Conservation (phyloP, 1,140 invertebrate genomes). For the Leptinotarsa texana region DNA sequence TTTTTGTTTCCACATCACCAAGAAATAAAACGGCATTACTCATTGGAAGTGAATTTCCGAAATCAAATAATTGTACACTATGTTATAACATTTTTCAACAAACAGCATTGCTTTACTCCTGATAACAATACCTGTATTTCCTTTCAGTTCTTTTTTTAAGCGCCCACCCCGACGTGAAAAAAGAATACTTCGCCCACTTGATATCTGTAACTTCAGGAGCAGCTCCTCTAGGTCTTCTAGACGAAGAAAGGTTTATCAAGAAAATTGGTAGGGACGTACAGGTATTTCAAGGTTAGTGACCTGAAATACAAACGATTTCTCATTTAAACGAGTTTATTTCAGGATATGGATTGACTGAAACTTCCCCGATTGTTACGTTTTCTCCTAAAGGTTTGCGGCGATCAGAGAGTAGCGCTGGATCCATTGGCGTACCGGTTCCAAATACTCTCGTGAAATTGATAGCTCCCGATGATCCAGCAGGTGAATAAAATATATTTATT, state of each 20-base stretch:
- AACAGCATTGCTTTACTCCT: background rate
- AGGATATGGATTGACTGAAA: slow-evolving; percentile 72
- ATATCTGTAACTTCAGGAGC: slow-evolving; percentile 68
- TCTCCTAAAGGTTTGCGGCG: slow-evolving; percentile 38
- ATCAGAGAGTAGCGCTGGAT: slow-evolving; percentile 54
- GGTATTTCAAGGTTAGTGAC: slow-evolving; percentile 54
- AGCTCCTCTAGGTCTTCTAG: slow-evolving; percentile 67
- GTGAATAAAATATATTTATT: background rate
- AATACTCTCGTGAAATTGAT: slow-evolving; percentile 71
- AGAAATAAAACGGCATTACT: too few species aligned
- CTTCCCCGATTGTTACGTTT: slow-evolving; percentile 58
- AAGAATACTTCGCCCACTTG: slow-evolving; percentile 62
- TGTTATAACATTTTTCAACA: background rate
- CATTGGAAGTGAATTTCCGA: too few species aligned
- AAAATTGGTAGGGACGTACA: slow-evolving; percentile 50
- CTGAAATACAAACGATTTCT: background rate
- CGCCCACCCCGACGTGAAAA: slow-evolving; percentile 64
- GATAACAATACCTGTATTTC: background rate
- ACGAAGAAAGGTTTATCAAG: slow-evolving; percentile 62
- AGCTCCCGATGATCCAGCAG: slow-evolving; percentile 59
- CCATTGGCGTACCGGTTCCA: slow-evolving; percentile 64
- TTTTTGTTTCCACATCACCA: too few species aligned
- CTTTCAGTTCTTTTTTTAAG: slow-evolving; percentile 68
- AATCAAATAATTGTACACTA: background rate
- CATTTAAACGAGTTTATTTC: slow-evolving; percentile 35